Evolutionary conservation across 2,797 vertebrate species (phyloP).

Genomic region (Enteromius paludinosus): DNA sequence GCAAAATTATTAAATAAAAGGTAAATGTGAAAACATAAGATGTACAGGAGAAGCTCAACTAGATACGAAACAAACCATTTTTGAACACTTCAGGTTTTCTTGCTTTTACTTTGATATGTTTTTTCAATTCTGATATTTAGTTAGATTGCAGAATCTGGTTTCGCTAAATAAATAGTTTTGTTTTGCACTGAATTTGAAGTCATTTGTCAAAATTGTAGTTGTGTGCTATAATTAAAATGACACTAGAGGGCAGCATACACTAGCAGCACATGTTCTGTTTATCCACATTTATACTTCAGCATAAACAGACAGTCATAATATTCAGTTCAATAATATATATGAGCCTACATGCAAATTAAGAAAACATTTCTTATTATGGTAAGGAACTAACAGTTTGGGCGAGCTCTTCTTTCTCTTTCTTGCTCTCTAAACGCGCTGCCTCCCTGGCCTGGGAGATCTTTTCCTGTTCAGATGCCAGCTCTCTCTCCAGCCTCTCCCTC

Average conservation of each 20-base stretch:
- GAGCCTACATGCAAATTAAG: neutral
- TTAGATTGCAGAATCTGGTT: neutral
- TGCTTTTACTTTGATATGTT: neutral
- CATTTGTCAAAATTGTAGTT: neutral
- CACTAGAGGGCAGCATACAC: slow-evolving; percentile 60
- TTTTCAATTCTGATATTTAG: neutral
- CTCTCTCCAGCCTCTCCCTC: slow-evolving; percentile 81
- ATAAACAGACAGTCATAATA: neutral
- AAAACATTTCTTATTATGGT: neutral
- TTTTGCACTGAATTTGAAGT: neutral
- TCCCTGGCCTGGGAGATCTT: slow-evolving; percentile 82
- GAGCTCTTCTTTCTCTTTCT: slow-evolving; percentile 82
- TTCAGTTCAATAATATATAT: neutral
- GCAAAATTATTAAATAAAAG: neutral
- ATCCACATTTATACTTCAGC: no score
- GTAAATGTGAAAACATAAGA: neutral
- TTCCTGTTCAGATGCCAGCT: slow-evolving; percentile 77
- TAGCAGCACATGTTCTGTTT: no score
- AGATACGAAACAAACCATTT: neutral
- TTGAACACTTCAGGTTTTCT: neutral
- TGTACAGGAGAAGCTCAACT: neutral
- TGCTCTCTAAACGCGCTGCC: slow-evolving; percentile 75
- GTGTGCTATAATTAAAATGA: neutral
- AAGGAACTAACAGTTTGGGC: slow-evolving; percentile 75
- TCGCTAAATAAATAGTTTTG: no score